A percentile compares a stretch with the other conserved stretches of the same genome.
Conservation (phyloP, 2,888 invertebrate genomes). For the Arge pagana region DNA sequence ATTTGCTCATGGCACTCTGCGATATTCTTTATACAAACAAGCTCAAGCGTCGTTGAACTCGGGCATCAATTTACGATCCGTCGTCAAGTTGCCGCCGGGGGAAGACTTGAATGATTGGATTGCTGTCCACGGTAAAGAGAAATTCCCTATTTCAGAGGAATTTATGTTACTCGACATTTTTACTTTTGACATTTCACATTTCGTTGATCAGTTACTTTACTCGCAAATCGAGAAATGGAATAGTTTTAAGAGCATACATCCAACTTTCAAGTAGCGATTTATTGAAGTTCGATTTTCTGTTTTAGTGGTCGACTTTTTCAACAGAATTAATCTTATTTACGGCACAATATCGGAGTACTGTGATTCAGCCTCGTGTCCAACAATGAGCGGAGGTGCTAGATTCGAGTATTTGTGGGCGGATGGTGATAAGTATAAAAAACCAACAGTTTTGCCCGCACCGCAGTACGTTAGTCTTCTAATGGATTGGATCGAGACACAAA, state of each 20-base stretch:
- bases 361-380: slow-evolving; percentile 80
- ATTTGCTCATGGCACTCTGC: slow-evolving; percentile 83
- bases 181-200: slow-evolving; percentile 2
- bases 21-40: slow-evolving; percentile 87
- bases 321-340: slow-evolving; percentile 89
- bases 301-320: slow-evolving; percentile 91
- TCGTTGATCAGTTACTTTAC: background rate
- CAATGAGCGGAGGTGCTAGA: slow-evolving; percentile 87
- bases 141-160: background rate
- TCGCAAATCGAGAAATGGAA: slow-evolving; percentile 3
- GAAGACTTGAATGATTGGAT: slow-evolving; percentile 91
- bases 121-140: slow-evolving; percentile 81
- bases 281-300: slow-evolving; percentile 39
- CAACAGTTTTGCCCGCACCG: slow-evolving; percentile 80
- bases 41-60: slow-evolving; percentile 89
- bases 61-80: slow-evolving; percentile 81
- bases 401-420: slow-evolving; percentile 94
- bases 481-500: slow-evolving; percentile 92
- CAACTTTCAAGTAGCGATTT: too few relatives aligned
- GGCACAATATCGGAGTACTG: slow-evolving; percentile 88
- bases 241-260: slow-evolving; percentile 2
- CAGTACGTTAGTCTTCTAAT: slow-evolving; percentile 82
- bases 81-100: slow-evolving; percentile 80
- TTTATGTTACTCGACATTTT: slow-evolving; percentile 10
- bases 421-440: slow-evolving; percentile 75